Evolutionary conservation across 2,888 invertebrate genomes (phyloP).

Genomic region (Phengaris alcon): DNA sequence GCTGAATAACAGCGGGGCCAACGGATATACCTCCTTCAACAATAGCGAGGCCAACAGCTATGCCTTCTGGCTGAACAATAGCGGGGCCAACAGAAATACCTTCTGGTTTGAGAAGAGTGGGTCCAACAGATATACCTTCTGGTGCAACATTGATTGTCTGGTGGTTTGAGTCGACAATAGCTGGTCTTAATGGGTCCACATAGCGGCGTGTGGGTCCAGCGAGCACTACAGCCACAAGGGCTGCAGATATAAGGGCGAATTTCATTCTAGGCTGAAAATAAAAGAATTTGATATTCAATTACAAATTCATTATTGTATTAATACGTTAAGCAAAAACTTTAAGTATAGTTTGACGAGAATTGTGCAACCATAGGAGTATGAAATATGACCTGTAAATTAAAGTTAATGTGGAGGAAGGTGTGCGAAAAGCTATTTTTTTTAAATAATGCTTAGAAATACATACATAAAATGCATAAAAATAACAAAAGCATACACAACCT

Average conservation of each 20-base stretch:
- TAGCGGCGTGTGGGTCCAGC: slow-evolving; percentile 29
- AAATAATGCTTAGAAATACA: no score
- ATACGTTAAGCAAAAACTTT: no score
- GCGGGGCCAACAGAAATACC: slow-evolving; percentile 15
- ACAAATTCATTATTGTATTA: no score
- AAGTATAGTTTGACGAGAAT: no score
- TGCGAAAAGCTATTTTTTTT: no score
- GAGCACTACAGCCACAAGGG: slow-evolving; percentile 33
- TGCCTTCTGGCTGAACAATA: slow-evolving; percentile 20
- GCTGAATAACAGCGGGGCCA: slow-evolving; percentile 28
- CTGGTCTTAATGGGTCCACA: slow-evolving; percentile 11
- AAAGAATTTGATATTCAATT: not conserved
- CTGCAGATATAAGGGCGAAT: slow-evolving; percentile 29
- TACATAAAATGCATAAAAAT: no score
- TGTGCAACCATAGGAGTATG: no score
- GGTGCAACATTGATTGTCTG: slow-evolving; percentile 12
- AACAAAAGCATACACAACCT: no score
- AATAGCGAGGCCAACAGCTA: slow-evolving; percentile 24
- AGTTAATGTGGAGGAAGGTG: no score
- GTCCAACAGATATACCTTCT: slow-evolving; percentile 26
- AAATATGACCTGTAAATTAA: no score
- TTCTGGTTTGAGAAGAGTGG: slow-evolving; percentile 30
- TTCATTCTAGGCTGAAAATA: slow-evolving; percentile 29
- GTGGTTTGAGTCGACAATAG: slow-evolving; percentile 13
- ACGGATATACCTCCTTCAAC: slow-evolving; percentile 29